A percentile compares a stretch with the other conserved stretches of the same genome.
Conservation (phyloP, 2,888 invertebrate species). For the Drosophila borborema region DNA sequence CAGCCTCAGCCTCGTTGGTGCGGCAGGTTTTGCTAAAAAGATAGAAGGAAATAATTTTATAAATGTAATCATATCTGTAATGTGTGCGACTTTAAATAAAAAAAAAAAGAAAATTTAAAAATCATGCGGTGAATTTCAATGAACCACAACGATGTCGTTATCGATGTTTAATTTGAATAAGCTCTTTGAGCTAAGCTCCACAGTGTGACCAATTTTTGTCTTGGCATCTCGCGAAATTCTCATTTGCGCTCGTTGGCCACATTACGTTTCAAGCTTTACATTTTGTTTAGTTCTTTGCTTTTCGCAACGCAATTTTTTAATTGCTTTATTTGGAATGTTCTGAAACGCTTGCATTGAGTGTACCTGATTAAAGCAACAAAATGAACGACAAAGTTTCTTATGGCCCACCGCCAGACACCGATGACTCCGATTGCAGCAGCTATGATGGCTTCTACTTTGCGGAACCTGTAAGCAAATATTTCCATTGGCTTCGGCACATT, state of each 20-base stretch:
- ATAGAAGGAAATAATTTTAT: too few species aligned
- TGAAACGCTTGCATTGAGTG: slow-evolving; percentile 12
- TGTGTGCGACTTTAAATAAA: too few species aligned
- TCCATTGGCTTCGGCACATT: background rate
- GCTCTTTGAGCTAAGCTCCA: slow-evolving; percentile 1
- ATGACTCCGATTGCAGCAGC: slow-evolving; percentile 81
- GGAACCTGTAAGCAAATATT: slow-evolving; percentile 66
- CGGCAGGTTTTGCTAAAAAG: too few species aligned
- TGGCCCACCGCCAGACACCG: slow-evolving; percentile 76
- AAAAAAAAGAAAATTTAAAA: background rate
- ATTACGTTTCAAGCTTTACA: slow-evolving; percentile 27
- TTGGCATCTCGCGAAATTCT: background rate
- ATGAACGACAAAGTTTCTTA: slow-evolving; percentile 51
- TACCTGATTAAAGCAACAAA: slow-evolving; percentile 1
- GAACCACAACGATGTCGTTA: background rate
- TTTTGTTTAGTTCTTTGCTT: slow-evolving; percentile 52
- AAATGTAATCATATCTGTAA: too few species aligned
- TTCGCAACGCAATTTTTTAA: slow-evolving; percentile 46
- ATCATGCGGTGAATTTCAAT: background rate
- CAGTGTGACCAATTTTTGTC: slow-evolving; percentile 31
- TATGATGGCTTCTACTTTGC: slow-evolving; percentile 84
- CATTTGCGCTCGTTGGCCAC: slow-evolving; percentile 20
- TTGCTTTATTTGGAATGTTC: slow-evolving; percentile 12
- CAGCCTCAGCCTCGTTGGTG: too few species aligned
- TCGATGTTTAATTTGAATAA: background rate